Conservation (phyloP, 2,888 invertebrate genomes). For the Caenorhabditis sulstoni region DNA sequence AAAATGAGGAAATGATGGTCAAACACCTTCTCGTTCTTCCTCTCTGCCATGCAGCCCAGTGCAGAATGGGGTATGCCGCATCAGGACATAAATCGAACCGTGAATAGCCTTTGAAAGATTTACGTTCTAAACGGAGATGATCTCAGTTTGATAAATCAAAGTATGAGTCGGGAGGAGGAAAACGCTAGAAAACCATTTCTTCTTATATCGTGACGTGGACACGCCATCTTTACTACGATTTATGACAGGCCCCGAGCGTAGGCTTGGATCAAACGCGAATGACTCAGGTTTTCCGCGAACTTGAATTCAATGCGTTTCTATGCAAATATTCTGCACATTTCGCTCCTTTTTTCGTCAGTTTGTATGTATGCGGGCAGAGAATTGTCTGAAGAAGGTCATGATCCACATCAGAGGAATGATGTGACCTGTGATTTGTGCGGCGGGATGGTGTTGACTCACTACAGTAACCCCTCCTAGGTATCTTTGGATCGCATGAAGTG, state of each 20-base stretch:
- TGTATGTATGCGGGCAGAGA: neutral
- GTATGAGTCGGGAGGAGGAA: slow-evolving; percentile 21
- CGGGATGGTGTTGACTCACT: slow-evolving; percentile 24
- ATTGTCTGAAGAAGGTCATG: slow-evolving; percentile 25
- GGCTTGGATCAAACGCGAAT: slow-evolving; percentile 15
- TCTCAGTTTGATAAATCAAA: slow-evolving; percentile 57
- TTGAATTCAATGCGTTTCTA: slow-evolving; percentile 40
- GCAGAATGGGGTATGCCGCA: neutral
- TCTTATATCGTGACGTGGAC: slow-evolving; percentile 47
- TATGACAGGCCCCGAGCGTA: slow-evolving; percentile 22
- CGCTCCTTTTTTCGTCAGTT: slow-evolving; percentile 5
- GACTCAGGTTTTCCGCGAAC: slow-evolving; percentile 50
- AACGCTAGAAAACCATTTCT: neutral
- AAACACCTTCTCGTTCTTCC: neutral
- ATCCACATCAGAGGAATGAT: slow-evolving; percentile 27
- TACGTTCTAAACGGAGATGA: slow-evolving; percentile 44
- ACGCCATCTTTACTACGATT: slow-evolving; percentile 44
- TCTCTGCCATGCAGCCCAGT: no score
- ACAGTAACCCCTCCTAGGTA: neutral
- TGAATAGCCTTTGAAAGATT: slow-evolving; percentile 35
- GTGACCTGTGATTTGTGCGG: slow-evolving; percentile 29
- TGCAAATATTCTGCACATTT: slow-evolving; percentile 48
- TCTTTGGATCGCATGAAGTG: neutral
- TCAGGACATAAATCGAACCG: slow-evolving; percentile 36
- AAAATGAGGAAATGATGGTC: slow-evolving; percentile 38